Conservation (phyloP, 2,797 vertebrate genomes). For the Peromyscus nudipes region DNA sequence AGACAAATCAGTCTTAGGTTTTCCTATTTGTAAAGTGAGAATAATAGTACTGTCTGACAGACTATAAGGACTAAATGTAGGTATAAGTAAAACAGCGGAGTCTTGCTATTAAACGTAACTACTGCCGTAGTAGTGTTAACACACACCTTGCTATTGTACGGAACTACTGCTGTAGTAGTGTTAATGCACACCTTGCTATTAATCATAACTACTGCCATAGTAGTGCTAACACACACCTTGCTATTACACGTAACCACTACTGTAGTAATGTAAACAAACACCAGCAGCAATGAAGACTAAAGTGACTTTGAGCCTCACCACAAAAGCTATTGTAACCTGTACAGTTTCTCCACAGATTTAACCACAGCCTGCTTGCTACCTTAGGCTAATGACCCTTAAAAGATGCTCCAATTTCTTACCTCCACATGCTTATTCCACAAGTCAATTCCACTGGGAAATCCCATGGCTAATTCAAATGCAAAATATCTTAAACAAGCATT, state of each 20-base stretch:
- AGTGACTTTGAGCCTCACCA: too few species aligned
- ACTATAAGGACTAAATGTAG: background rate
- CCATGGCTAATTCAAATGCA: background rate
- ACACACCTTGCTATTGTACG: background rate
- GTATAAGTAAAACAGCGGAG: background rate
- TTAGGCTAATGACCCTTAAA: background rate
- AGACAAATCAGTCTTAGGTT: constrained; percentile 1
- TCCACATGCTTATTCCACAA: constrained; percentile 18
- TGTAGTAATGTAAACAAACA: background rate
- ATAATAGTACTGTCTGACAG: background rate
- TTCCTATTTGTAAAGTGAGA: constrained; percentile 36
- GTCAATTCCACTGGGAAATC: constrained; percentile 43
- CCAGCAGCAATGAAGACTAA: background rate
- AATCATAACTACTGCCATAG: background rate
- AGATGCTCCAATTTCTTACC: background rate
- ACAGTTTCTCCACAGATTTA: background rate
- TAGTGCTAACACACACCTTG: background rate
- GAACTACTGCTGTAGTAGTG: background rate
- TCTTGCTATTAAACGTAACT: background rate
- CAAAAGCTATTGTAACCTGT: background rate
- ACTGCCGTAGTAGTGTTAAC: background rate
- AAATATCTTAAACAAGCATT: constrained; percentile 33
- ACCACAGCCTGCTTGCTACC: background rate
- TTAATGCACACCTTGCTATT: too few species aligned
- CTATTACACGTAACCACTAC: background rate